Base-by-base conservation (phyloP, 2,888 invertebrate genomes). In the Pecten maximus region DNA sequence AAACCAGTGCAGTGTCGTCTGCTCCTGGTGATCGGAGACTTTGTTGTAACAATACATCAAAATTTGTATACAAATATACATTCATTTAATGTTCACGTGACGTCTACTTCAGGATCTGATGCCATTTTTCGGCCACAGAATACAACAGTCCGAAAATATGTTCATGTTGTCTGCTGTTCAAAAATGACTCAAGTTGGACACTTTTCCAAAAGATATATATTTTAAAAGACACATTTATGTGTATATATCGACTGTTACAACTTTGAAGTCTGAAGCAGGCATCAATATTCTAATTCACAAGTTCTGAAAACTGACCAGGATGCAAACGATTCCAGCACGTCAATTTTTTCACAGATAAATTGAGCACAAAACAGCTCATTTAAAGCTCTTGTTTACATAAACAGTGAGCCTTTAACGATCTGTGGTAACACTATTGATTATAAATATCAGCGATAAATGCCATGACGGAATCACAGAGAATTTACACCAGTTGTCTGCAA, bases 361-460 rank as follows among this genome's bases (percentile, higher is more conserved):
- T 74, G n/a, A 35, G 28, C 74, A 74, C 74, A 74, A 74, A 74
- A 74, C 60, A 28, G 74, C 35, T 74, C 28, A 74, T 74, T 74
- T 74, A 35, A 74, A 74, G 35, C 74, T 35, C 74, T 74, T 74
- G 74, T 74, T 74, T 74, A 74, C 74, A 74, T 74, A 74, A 74
- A 74, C 23, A 74, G 74, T 10, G 35, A 28, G 74, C 19, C 74
- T 74, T 35, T 28, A 74, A 74, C 28, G 74, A 74, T 74, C 35
- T 35, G 74, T 12, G 74, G 74, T 74, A 74, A 74, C 35, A 23
- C 74, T 74, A 74, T 74, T 74, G 74, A 74, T 74, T 74, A 74
- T 74, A 28, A 74, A 74, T 74, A 74, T 74, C 74, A 74, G 35
- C 74, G 74, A 74, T 74, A 74, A 74, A 74, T 74, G 74, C 74